Evolutionary conservation across 2,797 vertebrate genomes (phyloP), one percentile per base, ranked within the genome.

Genomic region (Typhlichthys subterraneus): DNA sequence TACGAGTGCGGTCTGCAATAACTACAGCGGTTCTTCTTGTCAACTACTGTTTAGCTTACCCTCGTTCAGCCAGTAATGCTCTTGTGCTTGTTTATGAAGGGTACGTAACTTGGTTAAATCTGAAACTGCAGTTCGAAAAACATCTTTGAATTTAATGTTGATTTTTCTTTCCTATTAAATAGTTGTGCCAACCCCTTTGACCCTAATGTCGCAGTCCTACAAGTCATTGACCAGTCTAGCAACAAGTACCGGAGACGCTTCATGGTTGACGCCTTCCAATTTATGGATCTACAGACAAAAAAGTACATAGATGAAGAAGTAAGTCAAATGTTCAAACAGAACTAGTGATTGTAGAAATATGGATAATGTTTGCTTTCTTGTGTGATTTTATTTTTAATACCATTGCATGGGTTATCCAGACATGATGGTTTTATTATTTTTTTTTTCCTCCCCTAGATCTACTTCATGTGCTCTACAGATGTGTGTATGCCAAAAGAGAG

Each of bases 31-130:
- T 80, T 0, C 58, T 94, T 45, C 57, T 92, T 0, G 88, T 94
- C 9, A 88, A 93, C 48, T 93, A 94, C 74, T 94, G 93, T 69
- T 19, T 93, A 1, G 91, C 93, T 19, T 93, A 91, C 56, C 88
- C 93, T n/a, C 84, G 81, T 0, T 89, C 87, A 2, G 91, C 88
- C 11, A 85, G 11, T 13, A 91, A 83, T 13, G 91, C 85, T 0
- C 65, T 93, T 62, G 85, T 94, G 63, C 81, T 94, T 0, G 13
- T 92, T 49, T 87, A 88, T 79, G 86, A 93, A 60, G 90, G 91
- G 93, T 93, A 76, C 78, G 85, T n/a, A 0, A n/a, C 10, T 9
- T 50, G 5, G n/a, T 0, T 48, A 3, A 2, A 12, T 11, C 9
- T 31, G 2, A 9, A 46, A 46, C 45, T 8, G 8, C 45, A 46